Evolutionary conservation across 2,888 invertebrate species (phyloP), one percentile per base, ranked within the genome.

Genomic region (Cheilosia vernalis): DNA sequence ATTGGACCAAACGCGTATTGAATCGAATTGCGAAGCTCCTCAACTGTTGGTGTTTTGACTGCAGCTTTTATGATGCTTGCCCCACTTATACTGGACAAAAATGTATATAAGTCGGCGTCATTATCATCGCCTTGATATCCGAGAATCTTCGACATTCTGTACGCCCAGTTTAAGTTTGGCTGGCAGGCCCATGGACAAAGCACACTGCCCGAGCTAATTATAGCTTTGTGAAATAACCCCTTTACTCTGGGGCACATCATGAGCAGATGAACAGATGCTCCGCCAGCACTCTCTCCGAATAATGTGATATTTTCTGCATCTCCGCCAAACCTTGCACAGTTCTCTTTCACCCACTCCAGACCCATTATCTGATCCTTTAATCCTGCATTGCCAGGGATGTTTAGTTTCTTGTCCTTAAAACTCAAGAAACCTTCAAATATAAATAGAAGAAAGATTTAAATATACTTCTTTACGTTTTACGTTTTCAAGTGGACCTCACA

Each of bases 271-370:
- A 92, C 92, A 0, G 93, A 91, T 4, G 92, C 92, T 10, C 90
- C 93, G 6, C 93, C 93, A 4, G 93, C 93, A 88, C 93, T 93
- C 87, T 93, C 93, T 0, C 93, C 93, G 87, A 93, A 93, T 0
- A 93, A 87, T 0, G 93, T 93, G 0, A 92, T 92, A 88, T 94
- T 93, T n/a, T 92, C 89, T 1, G 92, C 91, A 89, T 94, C 93
- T 4, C 94, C 94, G 72, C 93, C 92, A 87, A 94, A 94, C 13
- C 90, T 88, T 5, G 88, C 81, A 27, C 93, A 93, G 87, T 94
- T 93, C 56, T 91, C 90, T 61, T 93, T 90, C 0, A 93, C 91
- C 93, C 93, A 94, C 86, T 91, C 91, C 15, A 94, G 88, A 0
- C 92, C 93, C 89, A 93, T 87, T 1, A 93, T 90, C 89, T 93